A percentile compares a stretch with the other conserved stretches of the same genome.
Conservation (phyloP, 2,113 vertebrate genomes). For the Lampris megalopsis region DNA sequence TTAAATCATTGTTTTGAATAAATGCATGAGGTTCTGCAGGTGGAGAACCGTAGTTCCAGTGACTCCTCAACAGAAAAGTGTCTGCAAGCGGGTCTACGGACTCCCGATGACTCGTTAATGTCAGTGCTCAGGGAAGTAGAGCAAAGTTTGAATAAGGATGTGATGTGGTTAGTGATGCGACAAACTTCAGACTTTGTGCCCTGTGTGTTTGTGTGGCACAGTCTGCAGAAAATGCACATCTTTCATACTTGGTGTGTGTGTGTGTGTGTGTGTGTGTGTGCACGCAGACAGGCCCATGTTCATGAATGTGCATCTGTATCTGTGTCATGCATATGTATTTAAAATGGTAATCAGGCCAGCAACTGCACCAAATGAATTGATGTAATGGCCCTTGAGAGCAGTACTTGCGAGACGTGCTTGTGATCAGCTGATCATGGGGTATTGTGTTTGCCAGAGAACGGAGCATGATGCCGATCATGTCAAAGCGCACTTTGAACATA, state of each 20-base stretch:
- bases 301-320: neutral
- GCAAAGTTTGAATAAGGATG: no score
- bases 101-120: no score
- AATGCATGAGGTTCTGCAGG: neutral
- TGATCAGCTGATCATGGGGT: neutral
- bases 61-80: no score
- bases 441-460: slow-evolving; percentile 21
- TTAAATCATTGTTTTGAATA: neutral
- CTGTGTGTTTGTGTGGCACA: no score
- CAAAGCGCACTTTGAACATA: neutral
- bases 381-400: neutral
- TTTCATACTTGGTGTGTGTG: no score
- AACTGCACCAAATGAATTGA: neutral
- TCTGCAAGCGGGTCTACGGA: neutral
- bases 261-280: neutral
- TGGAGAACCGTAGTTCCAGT: neutral
- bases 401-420: neutral
- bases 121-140: no score
- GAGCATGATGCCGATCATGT: slow-evolving; percentile 12
- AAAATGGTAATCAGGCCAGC: no score
- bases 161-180: no score
- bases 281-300: neutral
- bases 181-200: no score
- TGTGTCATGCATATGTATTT: no score
- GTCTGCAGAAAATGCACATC: no score